Base-by-base conservation (phyloP, 2,113 vertebrate species). In the Menidia beryllina region DNA sequence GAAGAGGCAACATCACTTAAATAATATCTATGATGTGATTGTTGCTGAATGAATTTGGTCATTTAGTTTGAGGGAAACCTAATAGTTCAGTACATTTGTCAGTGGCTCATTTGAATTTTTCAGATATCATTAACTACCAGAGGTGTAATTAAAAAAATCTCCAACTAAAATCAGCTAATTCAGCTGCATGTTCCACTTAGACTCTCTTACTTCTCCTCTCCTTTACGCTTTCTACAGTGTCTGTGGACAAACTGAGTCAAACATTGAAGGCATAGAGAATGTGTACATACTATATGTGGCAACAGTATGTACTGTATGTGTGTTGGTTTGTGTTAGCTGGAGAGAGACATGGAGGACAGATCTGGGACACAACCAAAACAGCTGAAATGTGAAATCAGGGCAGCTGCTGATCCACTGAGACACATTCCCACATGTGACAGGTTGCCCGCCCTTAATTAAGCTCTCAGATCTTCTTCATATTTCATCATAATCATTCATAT, bases 401-500 rank as follows among this genome's bases (percentile, higher is more conserved):
- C 89, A 90, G 74, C 51, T 54, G 56, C 72, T 57, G 69, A 84
- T 86, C 86, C 81, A 80, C 77, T 14, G 58, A 85, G 75, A 71
- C 82, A 60, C 58, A 74, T 77, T 69, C 86, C 67, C 83, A 86
- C 53, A 77, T 63, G 75, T 75, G 81, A 67, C 79, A 74, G 83
- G 83, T 85, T 83, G 60, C 26, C 72, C 43, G 43, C 41, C 65
- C 52, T 87, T 86, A 80, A 87, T 88, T 88, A 86, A 82, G 75
- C 75, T 54, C 79, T 70, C 51, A 68, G 57, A 80, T 81, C 74
- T 76, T 56, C 36, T 83, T 69, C 58, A 82, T 81, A 82, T 86
- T 89, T 87, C 58, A 87, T 85, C 83, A 75, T 36, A 48, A 36
- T 62, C 84, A 86, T 89, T 84, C 78, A 86, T 79, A 83, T 88